Conservation (phyloP, 2,113 vertebrate genomes). For the Leptobrachium leishanense region DNA sequence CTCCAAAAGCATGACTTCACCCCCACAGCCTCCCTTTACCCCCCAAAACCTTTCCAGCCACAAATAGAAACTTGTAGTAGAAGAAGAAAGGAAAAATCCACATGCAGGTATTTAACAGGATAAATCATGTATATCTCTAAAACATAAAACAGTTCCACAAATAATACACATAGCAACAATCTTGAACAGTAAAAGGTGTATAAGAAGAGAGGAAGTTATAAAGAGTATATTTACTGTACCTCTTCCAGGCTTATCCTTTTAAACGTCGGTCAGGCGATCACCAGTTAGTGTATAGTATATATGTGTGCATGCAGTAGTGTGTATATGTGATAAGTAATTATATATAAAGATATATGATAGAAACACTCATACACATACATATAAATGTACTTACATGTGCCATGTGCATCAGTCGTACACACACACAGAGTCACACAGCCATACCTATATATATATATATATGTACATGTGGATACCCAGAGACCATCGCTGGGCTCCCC, state of each 20-base stretch:
- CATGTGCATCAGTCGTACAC: neutral
- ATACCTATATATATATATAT: neutral
- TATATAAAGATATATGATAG: too few species aligned
- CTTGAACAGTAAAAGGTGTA: neutral
- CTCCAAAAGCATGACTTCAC: slow-evolving; percentile 38
- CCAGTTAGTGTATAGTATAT: neutral
- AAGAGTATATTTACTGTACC: slow-evolving; percentile 83
- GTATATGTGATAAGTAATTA: neutral
- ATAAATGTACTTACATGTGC: slow-evolving; percentile 4
- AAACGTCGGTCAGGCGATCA: slow-evolving; percentile 62
- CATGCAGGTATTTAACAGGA: neutral
- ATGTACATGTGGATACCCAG: neutral
- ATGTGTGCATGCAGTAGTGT: neutral
- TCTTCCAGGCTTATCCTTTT: slow-evolving; percentile 70
- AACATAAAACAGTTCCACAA: neutral
- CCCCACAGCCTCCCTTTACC: slow-evolving; percentile 51
- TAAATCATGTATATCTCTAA: neutral
- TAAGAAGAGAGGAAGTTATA: slow-evolving; percentile 58
- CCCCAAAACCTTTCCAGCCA: slow-evolving; percentile 1
- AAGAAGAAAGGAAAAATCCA: neutral
- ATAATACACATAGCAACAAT: neutral
- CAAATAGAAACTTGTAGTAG: neutral
- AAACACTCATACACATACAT: slow-evolving; percentile 2
- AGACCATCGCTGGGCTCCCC: neutral
- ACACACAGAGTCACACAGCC: neutral